phyloP scores from a whole-genome alignment of 2,113 vertebrate genomes.

The Caracal caracal region DNA sequence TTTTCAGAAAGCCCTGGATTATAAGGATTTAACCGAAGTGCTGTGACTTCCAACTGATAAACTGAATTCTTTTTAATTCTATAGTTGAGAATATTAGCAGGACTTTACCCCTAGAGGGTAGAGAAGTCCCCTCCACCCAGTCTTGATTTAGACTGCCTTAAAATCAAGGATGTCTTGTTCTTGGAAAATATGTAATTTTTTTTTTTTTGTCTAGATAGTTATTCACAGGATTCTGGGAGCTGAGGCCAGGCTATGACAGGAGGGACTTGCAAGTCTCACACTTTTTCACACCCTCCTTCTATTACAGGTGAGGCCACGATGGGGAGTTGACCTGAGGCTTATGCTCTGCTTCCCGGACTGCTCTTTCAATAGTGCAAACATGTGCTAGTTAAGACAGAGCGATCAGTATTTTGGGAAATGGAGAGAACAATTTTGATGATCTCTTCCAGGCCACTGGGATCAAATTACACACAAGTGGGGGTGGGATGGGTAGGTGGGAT shows the following conservation, averaged over 20 bases:
- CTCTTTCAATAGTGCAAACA: not conserved
- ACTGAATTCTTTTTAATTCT: conserved; percentile 13
- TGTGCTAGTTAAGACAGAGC: not conserved
- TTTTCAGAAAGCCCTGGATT: not conserved
- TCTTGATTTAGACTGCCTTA: not conserved
- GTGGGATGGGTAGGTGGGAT: not conserved
- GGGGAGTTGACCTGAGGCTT: not conserved
- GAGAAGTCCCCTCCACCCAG: not conserved
- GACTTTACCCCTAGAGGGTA: not conserved
- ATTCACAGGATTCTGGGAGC: not conserved
- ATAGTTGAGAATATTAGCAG: not conserved
- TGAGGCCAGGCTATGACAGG: not conserved
- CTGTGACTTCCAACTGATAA: not conserved
- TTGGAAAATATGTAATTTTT: not conserved
- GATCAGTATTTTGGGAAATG: not conserved
- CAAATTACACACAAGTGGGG: not conserved
- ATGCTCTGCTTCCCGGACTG: not conserved
- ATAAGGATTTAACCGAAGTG: not conserved
- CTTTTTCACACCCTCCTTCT: not conserved
- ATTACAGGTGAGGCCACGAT: not conserved
- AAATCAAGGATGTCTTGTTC: not conserved
- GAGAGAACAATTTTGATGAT: not conserved
- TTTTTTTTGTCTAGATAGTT: not conserved
- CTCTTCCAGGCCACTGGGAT: not conserved
- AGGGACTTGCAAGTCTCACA: not conserved